Evolutionary conservation across 1,140 invertebrate genomes (phyloP), one percentile per base, ranked within the genome.

Genomic region (Planococcus citri): DNA sequence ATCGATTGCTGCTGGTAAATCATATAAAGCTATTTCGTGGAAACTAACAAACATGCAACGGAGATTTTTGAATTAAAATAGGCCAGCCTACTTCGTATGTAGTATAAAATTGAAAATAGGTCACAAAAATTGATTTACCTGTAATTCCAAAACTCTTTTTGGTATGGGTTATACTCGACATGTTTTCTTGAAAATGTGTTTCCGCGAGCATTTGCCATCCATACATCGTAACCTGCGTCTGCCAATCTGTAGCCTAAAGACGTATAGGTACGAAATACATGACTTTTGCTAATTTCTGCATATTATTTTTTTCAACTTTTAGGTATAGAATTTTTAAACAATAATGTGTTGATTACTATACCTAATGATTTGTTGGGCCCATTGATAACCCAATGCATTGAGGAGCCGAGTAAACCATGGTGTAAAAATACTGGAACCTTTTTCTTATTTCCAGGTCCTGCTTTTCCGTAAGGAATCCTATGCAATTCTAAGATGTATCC

Each of bases 401-500:
- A 85, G 71, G 83, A 85, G 9, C 80, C 80, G 0, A 89, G 76
- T 0, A 91, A 75, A 9, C 88, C 89, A 74, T 91, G 89, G 76
- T 88, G 86, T 1, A 89, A 68, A 58, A 83, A 81, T 6, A 85
- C 79, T 0, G 83, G 82, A 1, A 80, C 80, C 70, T 77, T 21
- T 78, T 38, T 71, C 20, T 78, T 78, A 37, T 78, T 74, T 64
- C 17, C 22, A 4, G 21, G 3, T 9, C 72, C 64, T 14, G 41
- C 27, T 67, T 51, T 51, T 68, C 57, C 77, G 64, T 72, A 69
- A 1, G 84, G 84, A 25, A 88, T 83, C 73, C 87, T 78, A 75
- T 88, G 87, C 72, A 89, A 74, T 70, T 83, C 83, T 51, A 89
- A 75, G 57, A 88, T 82, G 74, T 89, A 89, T 22, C 84, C 84